phyloP scores from a whole-genome alignment of 1,140 invertebrate genomes.

The Venustaconcha ellipsiformis region DNA sequence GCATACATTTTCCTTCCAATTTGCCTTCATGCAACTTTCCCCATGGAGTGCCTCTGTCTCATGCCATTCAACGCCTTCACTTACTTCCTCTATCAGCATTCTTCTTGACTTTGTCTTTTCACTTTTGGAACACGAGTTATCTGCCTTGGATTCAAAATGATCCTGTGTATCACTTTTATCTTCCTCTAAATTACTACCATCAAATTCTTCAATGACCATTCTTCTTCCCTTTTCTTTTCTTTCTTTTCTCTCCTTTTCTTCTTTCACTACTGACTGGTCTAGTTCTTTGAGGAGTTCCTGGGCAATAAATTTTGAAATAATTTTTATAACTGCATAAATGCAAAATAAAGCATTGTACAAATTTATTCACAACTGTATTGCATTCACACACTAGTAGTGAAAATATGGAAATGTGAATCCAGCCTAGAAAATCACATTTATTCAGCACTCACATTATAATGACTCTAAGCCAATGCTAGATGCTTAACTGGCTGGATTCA shows the following conservation, averaged over 20 bases:
- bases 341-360: neutral
- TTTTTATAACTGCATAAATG: neutral
- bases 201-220: slow-evolving; percentile 63
- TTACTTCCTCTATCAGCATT: no score
- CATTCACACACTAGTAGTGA: neutral
- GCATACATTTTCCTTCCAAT: no score
- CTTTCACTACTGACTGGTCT: slow-evolving; percentile 30
- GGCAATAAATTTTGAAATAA: slow-evolving; percentile 4
- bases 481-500: no score
- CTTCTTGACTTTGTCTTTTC: no score
- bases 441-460: no score
- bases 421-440: neutral
- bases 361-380: neutral
- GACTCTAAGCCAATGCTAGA: no score
- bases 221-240: slow-evolving; percentile 54
- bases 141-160: neutral
- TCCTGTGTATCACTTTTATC: neutral
- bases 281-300: slow-evolving; percentile 48
- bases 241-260: slow-evolving; percentile 37
- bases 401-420: neutral
- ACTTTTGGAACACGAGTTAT: neutral
- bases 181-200: slow-evolving; percentile 15
- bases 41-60: no score
- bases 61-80: no score
- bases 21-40: no score